Evolutionary conservation across 2,113 vertebrate genomes (phyloP).

Genomic region (Fulmarus glacialis): DNA sequence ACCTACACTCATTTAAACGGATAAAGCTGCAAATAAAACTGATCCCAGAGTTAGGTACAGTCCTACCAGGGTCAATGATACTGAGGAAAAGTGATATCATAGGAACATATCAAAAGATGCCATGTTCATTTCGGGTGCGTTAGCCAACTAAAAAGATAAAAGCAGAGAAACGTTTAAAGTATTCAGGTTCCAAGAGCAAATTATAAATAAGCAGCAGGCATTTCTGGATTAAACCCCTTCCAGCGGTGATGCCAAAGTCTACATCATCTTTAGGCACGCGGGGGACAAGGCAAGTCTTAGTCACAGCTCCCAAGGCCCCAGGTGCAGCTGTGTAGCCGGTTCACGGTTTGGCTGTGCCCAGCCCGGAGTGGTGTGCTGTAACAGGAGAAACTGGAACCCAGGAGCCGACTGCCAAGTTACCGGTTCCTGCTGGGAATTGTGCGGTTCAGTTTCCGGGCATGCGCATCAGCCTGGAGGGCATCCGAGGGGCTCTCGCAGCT

Average conservation of each 20-base stretch:
- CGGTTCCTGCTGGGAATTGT: neutral
- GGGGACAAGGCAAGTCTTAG: neutral
- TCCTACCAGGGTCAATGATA: neutral
- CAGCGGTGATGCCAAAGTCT: neutral
- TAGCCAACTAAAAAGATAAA: neutral
- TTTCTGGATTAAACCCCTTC: neutral
- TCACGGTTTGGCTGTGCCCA: neutral
- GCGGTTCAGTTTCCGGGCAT: neutral
- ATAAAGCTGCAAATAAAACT: neutral
- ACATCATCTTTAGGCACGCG: rapidly evolving
- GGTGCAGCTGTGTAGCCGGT: neutral
- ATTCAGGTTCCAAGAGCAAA: neutral
- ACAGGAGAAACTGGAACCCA: neutral
- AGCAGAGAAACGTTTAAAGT: neutral
- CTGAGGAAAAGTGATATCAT: neutral
- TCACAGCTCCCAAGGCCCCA: neutral
- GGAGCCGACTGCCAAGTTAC: neutral
- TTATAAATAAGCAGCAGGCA: neutral
- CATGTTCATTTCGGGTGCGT: rapidly evolving
- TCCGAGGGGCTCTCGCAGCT: neutral
- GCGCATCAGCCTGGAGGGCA: rapidly evolving
- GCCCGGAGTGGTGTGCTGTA: neutral
- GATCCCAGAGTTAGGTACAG: neutral
- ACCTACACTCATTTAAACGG: neutral
- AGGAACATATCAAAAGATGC: neutral